A percentile compares a stretch with the other conserved stretches of the same genome.
Conservation (phyloP, 1,140 invertebrate genomes). For the Agrypnia vestita region DNA sequence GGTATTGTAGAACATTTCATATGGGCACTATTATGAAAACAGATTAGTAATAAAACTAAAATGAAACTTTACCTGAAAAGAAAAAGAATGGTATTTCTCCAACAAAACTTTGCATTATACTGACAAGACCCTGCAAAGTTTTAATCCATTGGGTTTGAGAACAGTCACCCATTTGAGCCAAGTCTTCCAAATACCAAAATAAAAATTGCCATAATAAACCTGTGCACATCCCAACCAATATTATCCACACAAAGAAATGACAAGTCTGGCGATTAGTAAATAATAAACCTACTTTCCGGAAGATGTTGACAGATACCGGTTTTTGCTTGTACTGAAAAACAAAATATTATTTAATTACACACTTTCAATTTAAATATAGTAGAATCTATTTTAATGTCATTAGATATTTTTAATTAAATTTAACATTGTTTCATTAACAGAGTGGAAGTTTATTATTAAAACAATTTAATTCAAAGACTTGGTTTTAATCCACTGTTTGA, state of each 20-base stretch:
- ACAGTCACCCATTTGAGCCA: constrained; percentile 72
- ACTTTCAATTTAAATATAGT: constrained; percentile 16
- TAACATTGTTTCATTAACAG: too few relatives aligned
- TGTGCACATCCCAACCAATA: constrained; percentile 87
- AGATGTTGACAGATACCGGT: constrained; percentile 77
- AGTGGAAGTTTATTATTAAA: too few relatives aligned
- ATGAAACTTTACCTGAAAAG: constrained; percentile 76
- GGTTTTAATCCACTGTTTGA: too few relatives aligned
- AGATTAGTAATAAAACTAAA: neutral
- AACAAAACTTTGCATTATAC: constrained; percentile 86
- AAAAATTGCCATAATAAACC: constrained; percentile 92
- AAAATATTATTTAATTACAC: too few relatives aligned
- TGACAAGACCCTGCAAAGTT: constrained; percentile 85
- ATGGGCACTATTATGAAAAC: neutral
- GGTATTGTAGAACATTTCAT: neutral
- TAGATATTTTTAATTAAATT: neutral
- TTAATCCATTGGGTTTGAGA: constrained; percentile 76
- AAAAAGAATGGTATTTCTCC: constrained; percentile 95
- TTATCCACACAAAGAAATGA: constrained; percentile 84
- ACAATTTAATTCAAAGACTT: too few relatives aligned
- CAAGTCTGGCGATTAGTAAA: constrained; percentile 77
- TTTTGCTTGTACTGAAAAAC: constrained; percentile 75
- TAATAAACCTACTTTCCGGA: constrained; percentile 77
- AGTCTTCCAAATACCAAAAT: constrained; percentile 86
- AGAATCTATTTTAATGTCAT: neutral